A percentile compares a stretch with the other conserved stretches of the same genome.
These are phyloP conservation scores for Megaleporinus macrocephalus DNA, from an alignment of 2,113 vertebrate species.

Conservation along the genomic window DNA sequence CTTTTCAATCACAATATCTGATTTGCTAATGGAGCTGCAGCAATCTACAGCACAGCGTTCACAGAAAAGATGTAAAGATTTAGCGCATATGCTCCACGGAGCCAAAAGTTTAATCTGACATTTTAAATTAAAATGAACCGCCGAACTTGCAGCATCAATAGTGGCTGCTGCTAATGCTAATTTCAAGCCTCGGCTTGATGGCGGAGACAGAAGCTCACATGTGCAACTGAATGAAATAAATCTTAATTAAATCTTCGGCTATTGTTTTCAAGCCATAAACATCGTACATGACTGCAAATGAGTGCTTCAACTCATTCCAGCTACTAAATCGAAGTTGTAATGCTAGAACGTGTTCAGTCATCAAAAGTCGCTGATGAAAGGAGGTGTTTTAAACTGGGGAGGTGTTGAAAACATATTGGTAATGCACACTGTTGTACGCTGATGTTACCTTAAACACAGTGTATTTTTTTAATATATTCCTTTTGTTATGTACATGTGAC, in stretches of 20 bases:
- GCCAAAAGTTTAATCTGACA: conserved; percentile 17
- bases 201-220: background rate
- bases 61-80: conserved; percentile 19
- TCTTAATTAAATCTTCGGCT: background rate
- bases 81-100: background rate
- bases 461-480: too few species aligned
- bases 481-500: too few species aligned
- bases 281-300: too few species aligned
- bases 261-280: background rate
- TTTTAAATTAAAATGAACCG: conserved; percentile 15
- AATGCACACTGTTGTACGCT: too few species aligned
- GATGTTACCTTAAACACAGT: too few species aligned
- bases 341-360: too few species aligned
- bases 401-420: too few species aligned
- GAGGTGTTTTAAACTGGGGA: too few species aligned
- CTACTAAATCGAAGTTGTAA: too few species aligned
- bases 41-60: background rate
- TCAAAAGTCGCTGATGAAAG: too few species aligned
- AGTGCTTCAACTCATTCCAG: too few species aligned
- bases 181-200: background rate
- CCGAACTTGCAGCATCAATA: background rate
- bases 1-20: conserved; percentile 2
- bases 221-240: conserved; percentile 5
- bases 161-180: conserved; percentile 16
- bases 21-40: background rate